Conservation (phyloP, 1,140 invertebrate genomes). For the Trachymyrmex septentrionalis region DNA sequence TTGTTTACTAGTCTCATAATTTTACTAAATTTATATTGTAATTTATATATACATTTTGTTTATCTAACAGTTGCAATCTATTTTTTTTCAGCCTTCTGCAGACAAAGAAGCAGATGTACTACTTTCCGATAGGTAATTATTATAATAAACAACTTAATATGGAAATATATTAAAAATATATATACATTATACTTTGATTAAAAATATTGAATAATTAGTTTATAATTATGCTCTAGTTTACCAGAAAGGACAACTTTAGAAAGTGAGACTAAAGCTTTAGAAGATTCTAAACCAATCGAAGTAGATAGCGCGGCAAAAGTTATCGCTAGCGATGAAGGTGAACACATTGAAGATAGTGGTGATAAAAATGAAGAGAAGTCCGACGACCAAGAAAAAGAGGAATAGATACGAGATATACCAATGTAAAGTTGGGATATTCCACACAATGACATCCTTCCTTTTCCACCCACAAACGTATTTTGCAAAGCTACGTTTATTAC, state of each 20-base stretch:
- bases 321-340: constrained; percentile 79
- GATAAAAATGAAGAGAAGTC: constrained; percentile 84
- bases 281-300: constrained; percentile 77
- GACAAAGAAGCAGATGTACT: constrained; percentile 83
- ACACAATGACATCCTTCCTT: constrained; percentile 75
- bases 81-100: constrained; percentile 83
- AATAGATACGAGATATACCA: constrained; percentile 79
- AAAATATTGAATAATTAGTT: constrained; percentile 24
- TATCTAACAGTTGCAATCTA: constrained; percentile 59
- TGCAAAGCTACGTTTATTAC: constrained; percentile 74
- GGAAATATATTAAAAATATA: background rate
- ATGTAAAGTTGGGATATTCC: constrained; percentile 66
- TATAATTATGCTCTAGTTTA: constrained; percentile 64
- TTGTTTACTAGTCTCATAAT: constrained; percentile 42
- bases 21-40: constrained; percentile 64
- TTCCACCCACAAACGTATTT: constrained; percentile 77
- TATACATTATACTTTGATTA: background rate
- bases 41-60: background rate
- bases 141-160: constrained; percentile 4
- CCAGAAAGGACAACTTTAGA: constrained; percentile 76
- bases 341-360: constrained; percentile 79
- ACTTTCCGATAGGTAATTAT: constrained; percentile 81
- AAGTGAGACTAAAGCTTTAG: constrained; percentile 72
- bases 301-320: constrained; percentile 81
- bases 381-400: constrained; percentile 84